phyloP scores from a whole-genome alignment of 2,113 vertebrate species.

The Athene noctua region DNA sequence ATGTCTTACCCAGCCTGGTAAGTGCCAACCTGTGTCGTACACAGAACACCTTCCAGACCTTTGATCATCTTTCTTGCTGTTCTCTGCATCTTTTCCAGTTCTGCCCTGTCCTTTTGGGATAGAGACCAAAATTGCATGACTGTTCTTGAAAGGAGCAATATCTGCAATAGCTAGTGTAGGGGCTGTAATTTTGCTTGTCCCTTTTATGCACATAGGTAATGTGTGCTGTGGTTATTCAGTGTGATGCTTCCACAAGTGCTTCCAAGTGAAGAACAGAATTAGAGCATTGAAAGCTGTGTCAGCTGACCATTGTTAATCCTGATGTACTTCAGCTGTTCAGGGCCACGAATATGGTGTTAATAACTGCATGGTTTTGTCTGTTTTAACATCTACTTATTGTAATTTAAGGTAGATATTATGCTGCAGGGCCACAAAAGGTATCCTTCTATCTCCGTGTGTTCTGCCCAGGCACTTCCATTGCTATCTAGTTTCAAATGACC shows the following conservation, averaged over 20 bases:
- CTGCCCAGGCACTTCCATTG: not conserved
- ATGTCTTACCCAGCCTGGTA: not conserved
- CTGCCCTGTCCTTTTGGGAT: not conserved
- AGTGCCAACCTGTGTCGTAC: not conserved
- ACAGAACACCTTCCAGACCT: not conserved
- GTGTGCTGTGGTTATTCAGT: not conserved
- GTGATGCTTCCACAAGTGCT: not conserved
- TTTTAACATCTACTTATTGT: not conserved
- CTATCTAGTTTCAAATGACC: not conserved
- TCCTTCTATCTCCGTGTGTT: not conserved
- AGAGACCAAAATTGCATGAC: not conserved
- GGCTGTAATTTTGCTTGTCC: not conserved
- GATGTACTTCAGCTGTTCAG: not conserved
- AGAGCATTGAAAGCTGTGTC: not conserved
- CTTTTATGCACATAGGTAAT: not conserved
- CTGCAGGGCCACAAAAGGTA: not conserved
- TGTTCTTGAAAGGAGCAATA: not conserved
- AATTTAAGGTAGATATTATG: not conserved
- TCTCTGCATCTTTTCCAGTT: not conserved
- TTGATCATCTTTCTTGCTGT: not conserved
- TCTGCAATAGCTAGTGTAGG: not conserved
- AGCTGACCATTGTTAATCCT: not conserved
- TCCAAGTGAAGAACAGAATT: not conserved
- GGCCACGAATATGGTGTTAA: not conserved
- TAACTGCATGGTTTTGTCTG: not conserved